phyloP scores from a whole-genome alignment of 2,113 vertebrate genomes.

The Catharus bicknelli region DNA sequence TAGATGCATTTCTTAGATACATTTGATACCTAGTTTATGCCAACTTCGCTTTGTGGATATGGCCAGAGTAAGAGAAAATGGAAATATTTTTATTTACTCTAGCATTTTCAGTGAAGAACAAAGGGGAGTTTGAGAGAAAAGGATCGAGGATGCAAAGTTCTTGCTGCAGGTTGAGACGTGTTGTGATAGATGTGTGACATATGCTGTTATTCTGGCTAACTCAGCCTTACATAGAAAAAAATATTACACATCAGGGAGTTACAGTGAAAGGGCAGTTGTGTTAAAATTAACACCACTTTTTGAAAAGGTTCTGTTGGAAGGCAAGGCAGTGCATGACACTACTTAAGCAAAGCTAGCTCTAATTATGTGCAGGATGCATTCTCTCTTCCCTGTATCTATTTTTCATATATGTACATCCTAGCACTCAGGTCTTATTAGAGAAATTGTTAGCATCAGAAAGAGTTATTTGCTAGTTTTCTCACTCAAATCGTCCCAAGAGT shows the following conservation, averaged over 20 bases:
- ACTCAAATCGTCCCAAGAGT: neutral
- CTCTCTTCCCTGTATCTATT: neutral
- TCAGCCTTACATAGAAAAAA: neutral
- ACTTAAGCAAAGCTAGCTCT: neutral
- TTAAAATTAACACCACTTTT: neutral
- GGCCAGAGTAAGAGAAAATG: neutral
- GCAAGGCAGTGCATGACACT: neutral
- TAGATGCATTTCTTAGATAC: neutral
- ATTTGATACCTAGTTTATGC: neutral
- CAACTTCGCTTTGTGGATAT: neutral
- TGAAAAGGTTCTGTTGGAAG: neutral
- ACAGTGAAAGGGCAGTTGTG: neutral
- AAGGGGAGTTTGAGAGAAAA: neutral
- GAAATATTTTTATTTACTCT: neutral
- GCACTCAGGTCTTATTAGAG: neutral
- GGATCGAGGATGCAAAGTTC: neutral
- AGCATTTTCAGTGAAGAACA: neutral
- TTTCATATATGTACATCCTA: neutral
- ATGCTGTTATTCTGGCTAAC: neutral
- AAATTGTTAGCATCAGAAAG: neutral
- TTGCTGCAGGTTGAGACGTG: accelerated
- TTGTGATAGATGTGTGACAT: neutral
- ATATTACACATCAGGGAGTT: neutral
- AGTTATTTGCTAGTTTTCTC: neutral
- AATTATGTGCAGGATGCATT: neutral